Percentiles rank a stretch among this genome's conserved stretches.
These are phyloP conservation scores for Conus betulinus DNA, from an alignment of 1,140 invertebrate genomes.

Conservation along the genomic window DNA sequence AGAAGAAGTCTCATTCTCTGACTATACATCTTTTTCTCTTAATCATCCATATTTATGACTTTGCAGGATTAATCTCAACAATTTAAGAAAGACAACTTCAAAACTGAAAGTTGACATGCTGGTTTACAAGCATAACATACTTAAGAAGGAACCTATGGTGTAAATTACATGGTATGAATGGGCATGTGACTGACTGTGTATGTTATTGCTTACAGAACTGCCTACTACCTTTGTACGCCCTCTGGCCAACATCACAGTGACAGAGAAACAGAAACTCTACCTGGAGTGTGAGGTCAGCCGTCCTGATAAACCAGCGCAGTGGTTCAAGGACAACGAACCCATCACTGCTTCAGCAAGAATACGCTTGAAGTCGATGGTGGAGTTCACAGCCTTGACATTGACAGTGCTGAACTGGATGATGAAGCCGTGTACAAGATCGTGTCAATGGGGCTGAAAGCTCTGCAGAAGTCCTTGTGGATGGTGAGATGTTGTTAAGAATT, in stretches of 20 bases:
- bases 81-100: no score
- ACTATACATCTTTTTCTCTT: no score
- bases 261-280: slow-evolving; percentile 54
- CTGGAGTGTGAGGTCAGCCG: slow-evolving; percentile 80
- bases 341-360: slow-evolving; percentile 83
- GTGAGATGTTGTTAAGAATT: slow-evolving; percentile 26
- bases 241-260: slow-evolving; percentile 63
- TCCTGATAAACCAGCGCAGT: slow-evolving; percentile 84
- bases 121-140: no score
- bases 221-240: slow-evolving; percentile 66
- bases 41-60: no score
- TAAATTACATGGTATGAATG: no score
- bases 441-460: slow-evolving; percentile 48
- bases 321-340: slow-evolving; percentile 87
- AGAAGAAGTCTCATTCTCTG: no score
- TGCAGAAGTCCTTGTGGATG: slow-evolving; percentile 49
- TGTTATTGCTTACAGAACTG: slow-evolving; percentile 51
- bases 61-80: no score
- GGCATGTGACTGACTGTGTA: no score
- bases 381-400: slow-evolving; percentile 80
- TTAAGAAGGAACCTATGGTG: no score
- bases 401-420: slow-evolving; percentile 86
- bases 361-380: slow-evolving; percentile 88
- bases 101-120: no score
- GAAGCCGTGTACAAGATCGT: slow-evolving; percentile 84